Conservation (phyloP, 2,113 vertebrate species). For the Galemys pyrenaicus region DNA sequence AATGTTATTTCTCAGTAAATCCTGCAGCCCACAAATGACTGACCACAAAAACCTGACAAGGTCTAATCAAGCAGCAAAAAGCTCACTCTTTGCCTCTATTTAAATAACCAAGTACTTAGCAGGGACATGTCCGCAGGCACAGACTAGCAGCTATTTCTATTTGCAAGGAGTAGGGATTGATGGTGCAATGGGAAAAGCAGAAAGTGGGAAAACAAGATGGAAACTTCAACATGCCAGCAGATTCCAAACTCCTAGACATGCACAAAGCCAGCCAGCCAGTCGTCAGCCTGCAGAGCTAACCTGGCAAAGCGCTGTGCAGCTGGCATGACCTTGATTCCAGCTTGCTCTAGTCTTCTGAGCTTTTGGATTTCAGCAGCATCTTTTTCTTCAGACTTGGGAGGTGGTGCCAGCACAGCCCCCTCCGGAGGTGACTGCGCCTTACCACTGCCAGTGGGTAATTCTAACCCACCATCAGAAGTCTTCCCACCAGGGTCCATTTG, state of each 20-base stretch:
- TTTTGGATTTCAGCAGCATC: constrained; percentile 86
- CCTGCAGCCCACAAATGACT: neutral
- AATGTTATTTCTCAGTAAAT: constrained; percentile 6
- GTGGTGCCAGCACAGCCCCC: constrained; percentile 60
- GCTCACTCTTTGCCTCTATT: neutral
- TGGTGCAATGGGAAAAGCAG: neutral
- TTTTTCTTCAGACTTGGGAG: constrained; percentile 77
- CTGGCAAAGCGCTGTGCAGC: constrained; percentile 92
- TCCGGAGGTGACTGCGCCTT: constrained; percentile 69
- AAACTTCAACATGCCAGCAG: constrained; percentile 53
- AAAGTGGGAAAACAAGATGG: neutral
- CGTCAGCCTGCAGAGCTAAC: constrained; percentile 86
- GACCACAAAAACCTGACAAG: neutral
- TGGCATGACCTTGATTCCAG: constrained; percentile 94
- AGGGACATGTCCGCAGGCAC: neutral
- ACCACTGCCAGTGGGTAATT: neutral
- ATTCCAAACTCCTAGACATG: constrained; percentile 64
- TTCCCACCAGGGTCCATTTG: constrained; percentile 49
- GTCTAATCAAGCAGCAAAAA: neutral
- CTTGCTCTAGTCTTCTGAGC: constrained; percentile 90
- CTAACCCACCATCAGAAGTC: neutral
- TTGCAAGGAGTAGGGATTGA: neutral
- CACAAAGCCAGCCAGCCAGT: constrained; percentile 9
- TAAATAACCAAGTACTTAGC: neutral
- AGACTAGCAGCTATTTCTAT: neutral